Percentiles rank a stretch among this genome's conserved stretches.
Conservation (phyloP, 2,113 vertebrate species). For the Hydropotes inermis region DNA sequence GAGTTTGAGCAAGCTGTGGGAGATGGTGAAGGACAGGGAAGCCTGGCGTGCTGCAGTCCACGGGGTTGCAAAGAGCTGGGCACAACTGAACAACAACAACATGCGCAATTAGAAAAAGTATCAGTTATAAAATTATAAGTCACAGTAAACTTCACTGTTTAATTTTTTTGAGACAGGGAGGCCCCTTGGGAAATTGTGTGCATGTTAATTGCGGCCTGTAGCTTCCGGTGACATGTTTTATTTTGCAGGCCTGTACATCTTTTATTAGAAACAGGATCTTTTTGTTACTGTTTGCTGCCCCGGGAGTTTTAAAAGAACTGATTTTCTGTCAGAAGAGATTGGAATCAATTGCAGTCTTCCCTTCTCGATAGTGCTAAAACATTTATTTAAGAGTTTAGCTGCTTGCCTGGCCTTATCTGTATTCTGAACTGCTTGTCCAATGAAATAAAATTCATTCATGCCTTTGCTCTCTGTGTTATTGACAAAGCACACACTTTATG, state of each 20-base stretch:
- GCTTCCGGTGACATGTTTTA: slow-evolving; percentile 72
- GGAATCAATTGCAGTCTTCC: slow-evolving; percentile 86
- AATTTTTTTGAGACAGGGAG: not conserved
- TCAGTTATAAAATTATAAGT: not conserved
- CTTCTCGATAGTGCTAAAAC: slow-evolving; percentile 87
- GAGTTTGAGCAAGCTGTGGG: not conserved
- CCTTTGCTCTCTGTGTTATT: slow-evolving; percentile 85
- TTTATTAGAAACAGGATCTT: slow-evolving; percentile 79
- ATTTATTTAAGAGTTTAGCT: slow-evolving; percentile 92
- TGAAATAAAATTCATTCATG: slow-evolving; percentile 89
- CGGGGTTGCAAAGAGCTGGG: not conserved
- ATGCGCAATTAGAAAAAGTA: not conserved
- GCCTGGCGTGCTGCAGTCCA: not conserved
- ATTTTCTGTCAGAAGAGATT: slow-evolving; percentile 94
- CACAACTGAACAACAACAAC: not conserved
- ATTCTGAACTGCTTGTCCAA: slow-evolving; percentile 88
- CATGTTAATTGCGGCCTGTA: slow-evolving; percentile 70
- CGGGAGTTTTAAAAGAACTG: slow-evolving; percentile 88
- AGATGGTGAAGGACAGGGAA: not conserved
- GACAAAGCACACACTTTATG: slow-evolving; percentile 88
- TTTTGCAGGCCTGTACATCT: slow-evolving; percentile 75
- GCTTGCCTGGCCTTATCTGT: slow-evolving; percentile 87
- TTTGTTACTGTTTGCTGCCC: slow-evolving; percentile 82
- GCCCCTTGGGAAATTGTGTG: slow-evolving; percentile 38
- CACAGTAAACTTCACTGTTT: not conserved